Evolutionary conservation across 2,797 vertebrate genomes (phyloP), one percentile per base, ranked within the genome.

Genomic region (Capromys pilorides): DNA sequence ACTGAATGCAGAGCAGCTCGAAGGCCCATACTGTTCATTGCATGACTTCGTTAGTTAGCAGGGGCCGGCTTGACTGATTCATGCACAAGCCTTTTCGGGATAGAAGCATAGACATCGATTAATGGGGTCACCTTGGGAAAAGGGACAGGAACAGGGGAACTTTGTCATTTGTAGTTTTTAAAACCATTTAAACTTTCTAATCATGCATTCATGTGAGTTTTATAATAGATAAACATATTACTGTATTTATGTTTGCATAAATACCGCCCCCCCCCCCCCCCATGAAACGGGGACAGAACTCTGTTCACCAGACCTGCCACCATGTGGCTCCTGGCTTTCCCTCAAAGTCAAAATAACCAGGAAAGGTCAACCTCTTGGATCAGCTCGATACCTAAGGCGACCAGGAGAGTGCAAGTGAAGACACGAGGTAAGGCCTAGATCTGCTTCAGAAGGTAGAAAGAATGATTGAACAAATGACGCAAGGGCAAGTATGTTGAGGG

Each of bases 151-250:
- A 14, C 81, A 75, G 24, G 28, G 21, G 5, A 28, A 31, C 26
- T 77, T 75, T 75, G 41, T 49, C 45, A 31, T 41, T 51, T 49
- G 12, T 54, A 83, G n/a, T 91, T 88, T 86, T 87, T 33, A 90
- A 96, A 92, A 39, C 33, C 28, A 92, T 78, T 90, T 64, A 81
- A 62, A 73, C 41, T 89, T 51, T 85, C 86, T 71, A 91, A 54
- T 87, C 21, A 69, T 33, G 22, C 78, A 67, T 21, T 88, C 92
- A 77, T 12, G 73, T 71, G 45, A 49, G 13, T 87, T 92, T 66
- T 73, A 83, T 80, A 90, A 61, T 26, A n/a, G 24, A 80, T 24
- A 79, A 93, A 84, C 41, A 81, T 57, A 61, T 33, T 73, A 57
- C 11, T 94, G n/a, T 81, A 54, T 90, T 92, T 59, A 69, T 66